Percentiles rank a stretch among this genome's conserved stretches.
Conservation (phyloP, 2,797 vertebrate species). For the Typhlichthys eigenmanni region DNA sequence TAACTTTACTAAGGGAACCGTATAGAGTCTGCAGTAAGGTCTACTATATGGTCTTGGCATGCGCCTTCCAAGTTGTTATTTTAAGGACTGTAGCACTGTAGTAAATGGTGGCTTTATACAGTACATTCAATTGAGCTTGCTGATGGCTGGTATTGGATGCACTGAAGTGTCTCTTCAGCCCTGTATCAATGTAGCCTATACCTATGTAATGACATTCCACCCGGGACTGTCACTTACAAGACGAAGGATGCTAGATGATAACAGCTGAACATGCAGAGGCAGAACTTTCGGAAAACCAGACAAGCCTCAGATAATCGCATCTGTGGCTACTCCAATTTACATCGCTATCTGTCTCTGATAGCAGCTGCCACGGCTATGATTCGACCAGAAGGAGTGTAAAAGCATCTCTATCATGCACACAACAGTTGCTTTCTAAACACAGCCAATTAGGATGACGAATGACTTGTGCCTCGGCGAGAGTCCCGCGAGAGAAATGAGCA, state of each 20-base stretch:
- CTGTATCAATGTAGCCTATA: background rate
- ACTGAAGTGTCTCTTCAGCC: background rate
- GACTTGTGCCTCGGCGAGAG: constrained; percentile 49
- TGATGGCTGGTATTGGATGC: background rate
- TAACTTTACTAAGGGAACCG: too few relatives aligned
- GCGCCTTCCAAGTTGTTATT: too few relatives aligned
- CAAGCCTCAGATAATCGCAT: constrained; percentile 56
- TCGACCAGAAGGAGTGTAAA: constrained; percentile 63
- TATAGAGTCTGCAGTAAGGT: too few relatives aligned
- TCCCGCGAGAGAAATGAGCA: constrained; percentile 66
- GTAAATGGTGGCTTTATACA: too few relatives aligned
- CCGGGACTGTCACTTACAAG: background rate
- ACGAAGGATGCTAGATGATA: constrained; percentile 21
- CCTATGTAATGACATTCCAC: constrained; percentile 22
- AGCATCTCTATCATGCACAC: constrained; percentile 62
- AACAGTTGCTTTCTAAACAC: constrained; percentile 72
- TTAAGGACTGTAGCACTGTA: too few relatives aligned
- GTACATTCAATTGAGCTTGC: too few relatives aligned
- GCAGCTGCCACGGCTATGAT: constrained; percentile 50
- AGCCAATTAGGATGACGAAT: constrained; percentile 79
- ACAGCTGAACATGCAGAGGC: constrained; percentile 36
- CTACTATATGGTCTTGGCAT: too few relatives aligned
- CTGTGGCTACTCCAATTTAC: constrained; percentile 55
- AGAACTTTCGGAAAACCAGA: constrained; percentile 38
- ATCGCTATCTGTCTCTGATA: constrained; percentile 57